Evolutionary conservation across 2,113 vertebrate species (phyloP).

Genomic region (Paramormyrops kingsleyae): DNA sequence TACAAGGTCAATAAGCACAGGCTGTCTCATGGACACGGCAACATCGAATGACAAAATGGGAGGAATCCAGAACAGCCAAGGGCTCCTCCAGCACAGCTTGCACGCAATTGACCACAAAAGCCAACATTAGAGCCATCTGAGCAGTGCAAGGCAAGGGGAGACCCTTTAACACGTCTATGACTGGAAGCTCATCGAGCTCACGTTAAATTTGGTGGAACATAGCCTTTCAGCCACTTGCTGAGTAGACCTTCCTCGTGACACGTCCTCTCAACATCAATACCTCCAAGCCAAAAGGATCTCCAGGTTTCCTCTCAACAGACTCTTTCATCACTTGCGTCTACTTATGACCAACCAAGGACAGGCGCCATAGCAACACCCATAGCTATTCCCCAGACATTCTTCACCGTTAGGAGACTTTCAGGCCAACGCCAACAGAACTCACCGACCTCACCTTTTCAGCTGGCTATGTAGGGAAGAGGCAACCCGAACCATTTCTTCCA

Average conservation of each 20-base stretch:
- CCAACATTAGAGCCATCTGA: not conserved
- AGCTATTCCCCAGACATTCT: not conserved
- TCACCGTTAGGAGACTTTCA: not conserved
- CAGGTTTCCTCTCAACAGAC: not conserved
- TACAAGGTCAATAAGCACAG: not conserved
- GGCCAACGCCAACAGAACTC: not conserved
- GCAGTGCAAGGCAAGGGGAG: not conserved
- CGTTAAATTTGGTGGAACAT: not conserved
- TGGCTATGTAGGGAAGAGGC: constrained; percentile 74
- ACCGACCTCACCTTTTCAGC: constrained; percentile 74
- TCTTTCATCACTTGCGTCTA: not conserved
- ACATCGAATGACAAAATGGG: not conserved
- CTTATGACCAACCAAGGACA: not conserved
- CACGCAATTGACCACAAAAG: not conserved
- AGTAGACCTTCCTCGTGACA: not conserved
- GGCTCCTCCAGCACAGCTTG: not conserved
- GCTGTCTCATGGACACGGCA: not conserved
- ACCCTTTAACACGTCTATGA: not conserved
- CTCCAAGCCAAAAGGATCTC: not conserved
- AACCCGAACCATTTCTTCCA: constrained; percentile 84
- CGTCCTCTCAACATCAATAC: not conserved
- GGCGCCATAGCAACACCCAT: not conserved
- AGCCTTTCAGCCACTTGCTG: not conserved
- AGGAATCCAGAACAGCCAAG: not conserved
- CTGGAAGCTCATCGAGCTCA: not conserved